Conservation (phyloP, 2,797 vertebrate genomes). For the Pseudochromis fuscus region DNA sequence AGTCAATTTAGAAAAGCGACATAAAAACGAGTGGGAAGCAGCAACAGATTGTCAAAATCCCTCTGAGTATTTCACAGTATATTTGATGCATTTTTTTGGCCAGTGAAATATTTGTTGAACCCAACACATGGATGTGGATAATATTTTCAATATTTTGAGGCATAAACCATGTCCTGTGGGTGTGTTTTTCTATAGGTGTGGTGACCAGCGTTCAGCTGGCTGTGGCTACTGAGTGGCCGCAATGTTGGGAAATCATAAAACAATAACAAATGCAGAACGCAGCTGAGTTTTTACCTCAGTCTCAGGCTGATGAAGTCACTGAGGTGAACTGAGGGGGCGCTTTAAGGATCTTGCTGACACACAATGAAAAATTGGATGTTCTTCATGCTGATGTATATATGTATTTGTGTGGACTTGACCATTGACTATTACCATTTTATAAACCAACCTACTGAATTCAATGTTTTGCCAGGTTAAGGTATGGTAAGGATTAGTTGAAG, state of each 20-base stretch:
- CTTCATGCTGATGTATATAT: not conserved
- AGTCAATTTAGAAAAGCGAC: not conserved
- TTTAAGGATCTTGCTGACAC: conserved; percentile 38
- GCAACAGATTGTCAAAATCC: conserved; percentile 9
- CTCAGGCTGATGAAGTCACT: conserved; percentile 40
- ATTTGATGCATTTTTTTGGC: conserved; percentile 49
- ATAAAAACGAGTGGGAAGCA: conserved; percentile 1
- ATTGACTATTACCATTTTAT: not conserved
- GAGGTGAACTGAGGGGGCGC: not conserved
- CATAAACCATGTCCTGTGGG: conserved; percentile 69
- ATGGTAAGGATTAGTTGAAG: too few species aligned
- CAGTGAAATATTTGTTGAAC: conserved; percentile 67
- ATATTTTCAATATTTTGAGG: conserved; percentile 73
- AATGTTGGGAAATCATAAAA: conserved; percentile 59
- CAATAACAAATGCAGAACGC: conserved; percentile 38
- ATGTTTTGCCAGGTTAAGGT: not conserved
- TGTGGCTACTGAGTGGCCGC: conserved; percentile 61
- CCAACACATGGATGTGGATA: conserved; percentile 55
- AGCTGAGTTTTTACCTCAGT: conserved; percentile 21
- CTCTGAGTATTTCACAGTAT: conserved; percentile 35
- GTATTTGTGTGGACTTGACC: conserved; percentile 3
- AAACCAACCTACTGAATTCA: not conserved
- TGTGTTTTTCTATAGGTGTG: conserved; percentile 71
- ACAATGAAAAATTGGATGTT: conserved; percentile 10
- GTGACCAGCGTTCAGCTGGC: conserved; percentile 67